Percentiles rank a stretch among this genome's conserved stretches.
Conservation (phyloP, 1,140 invertebrate species). For the Drosophila guanche region DNA sequence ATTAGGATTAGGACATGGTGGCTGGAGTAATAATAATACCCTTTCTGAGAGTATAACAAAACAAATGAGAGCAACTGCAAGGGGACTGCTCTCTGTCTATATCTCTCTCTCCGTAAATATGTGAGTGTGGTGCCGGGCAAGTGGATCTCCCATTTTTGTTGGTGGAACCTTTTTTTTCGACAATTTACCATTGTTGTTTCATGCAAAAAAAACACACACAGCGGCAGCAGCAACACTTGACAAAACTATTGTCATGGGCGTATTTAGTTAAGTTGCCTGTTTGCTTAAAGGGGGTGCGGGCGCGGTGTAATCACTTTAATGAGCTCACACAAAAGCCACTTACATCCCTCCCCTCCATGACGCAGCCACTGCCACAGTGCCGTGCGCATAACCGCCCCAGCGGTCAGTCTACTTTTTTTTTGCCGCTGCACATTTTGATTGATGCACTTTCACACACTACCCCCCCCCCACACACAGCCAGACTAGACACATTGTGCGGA, state of each 20-base stretch:
- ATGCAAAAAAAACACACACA: slow-evolving; percentile 39
- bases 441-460: slow-evolving; percentile 44
- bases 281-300: slow-evolving; percentile 20
- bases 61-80: no score
- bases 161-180: slow-evolving; percentile 23
- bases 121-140: no score
- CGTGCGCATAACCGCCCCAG: background rate
- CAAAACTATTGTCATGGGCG: slow-evolving; percentile 57
- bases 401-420: slow-evolving; percentile 23
- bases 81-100: no score
- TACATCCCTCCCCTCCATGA: slow-evolving; percentile 6
- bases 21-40: no score
- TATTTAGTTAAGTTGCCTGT: slow-evolving; percentile 45
- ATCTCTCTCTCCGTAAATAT: no score
- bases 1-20: no score
- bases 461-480: background rate
- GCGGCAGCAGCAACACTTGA: slow-evolving; percentile 29
- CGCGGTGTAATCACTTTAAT: slow-evolving; percentile 64
- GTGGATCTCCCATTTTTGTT: no score
- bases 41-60: no score
- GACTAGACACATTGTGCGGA: no score
- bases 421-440: slow-evolving; percentile 35
- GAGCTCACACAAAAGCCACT: slow-evolving; percentile 63
- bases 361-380: background rate
- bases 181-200: slow-evolving; percentile 36